Base-by-base conservation (phyloP, 2,888 invertebrate genomes). In the Abscondita cerata region DNA sequence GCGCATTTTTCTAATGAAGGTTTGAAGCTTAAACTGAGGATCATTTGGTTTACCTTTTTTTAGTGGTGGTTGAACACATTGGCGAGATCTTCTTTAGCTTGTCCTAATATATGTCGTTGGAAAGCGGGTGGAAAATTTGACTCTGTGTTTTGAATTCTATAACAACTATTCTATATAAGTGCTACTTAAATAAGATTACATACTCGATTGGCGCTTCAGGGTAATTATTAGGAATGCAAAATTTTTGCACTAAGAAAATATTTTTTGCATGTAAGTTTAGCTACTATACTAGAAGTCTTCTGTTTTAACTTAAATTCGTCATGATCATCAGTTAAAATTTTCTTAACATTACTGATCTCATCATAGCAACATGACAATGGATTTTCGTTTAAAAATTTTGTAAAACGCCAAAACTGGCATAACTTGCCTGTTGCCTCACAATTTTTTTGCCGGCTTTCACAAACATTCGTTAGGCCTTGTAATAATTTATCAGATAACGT, bases 281-380 rank as follows among this genome's bases (percentile, higher is more conserved):
- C 72, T 59, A 81, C 73, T 19, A 91, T 78, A 50, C 84, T 82
- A 1, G 89, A 87, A 16, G 79, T 81, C 73, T 89, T 89, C 72
- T 91, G 90, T 67, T 86, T 87, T 20, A 90, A 76, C 75, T 88
- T 89, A 2, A 90, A 74, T 70, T 86, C 86, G 72, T 88, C 87
- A 9, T 75, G 72, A 6, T 78, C 74, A 3, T 70, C 66, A 38
- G 65, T 72, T 2, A 88, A 72, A 16, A 84, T 77, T 62, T 81
- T 81, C 67, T 87, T 88, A 52, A 90, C 75, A 44, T 80, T 75
- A 61, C 84, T 81, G 62, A 91, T 88, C 79, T 91, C 91, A 72
- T 89, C 88, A 67, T 87, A 87, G 70, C 90, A 90, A 59, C 89
- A 87, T 72, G 87, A 88, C 2, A 91, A 79, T 0, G 89, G 87